These are phyloP conservation scores for Palythoa heliodiscus DNA, from an alignment of 92 coral and sea anemone genomes.

Conservation along the genomic window DNA sequence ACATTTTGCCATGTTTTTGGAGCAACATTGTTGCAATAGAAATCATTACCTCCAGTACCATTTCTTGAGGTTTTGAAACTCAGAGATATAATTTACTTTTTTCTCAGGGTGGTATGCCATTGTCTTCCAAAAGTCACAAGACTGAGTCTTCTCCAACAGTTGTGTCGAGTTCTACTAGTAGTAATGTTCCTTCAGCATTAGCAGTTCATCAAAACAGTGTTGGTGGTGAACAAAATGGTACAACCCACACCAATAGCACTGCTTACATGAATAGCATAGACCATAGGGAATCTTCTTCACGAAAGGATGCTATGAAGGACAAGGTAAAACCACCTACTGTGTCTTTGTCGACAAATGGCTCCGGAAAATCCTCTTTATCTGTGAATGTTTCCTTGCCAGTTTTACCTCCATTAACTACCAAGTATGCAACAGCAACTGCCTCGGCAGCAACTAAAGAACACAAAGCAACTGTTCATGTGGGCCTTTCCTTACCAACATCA, in stretches of 20 bases:
- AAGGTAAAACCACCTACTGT: conserved; percentile 65
- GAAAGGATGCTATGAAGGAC: conserved; percentile 50
- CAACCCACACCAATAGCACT: conserved; percentile 32
- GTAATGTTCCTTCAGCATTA: conserved; percentile 16
- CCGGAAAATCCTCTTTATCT: conserved; percentile 77
- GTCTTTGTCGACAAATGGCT: conserved; percentile 76
- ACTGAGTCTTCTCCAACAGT: conserved; percentile 50
- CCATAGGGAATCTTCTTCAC: conserved; percentile 32
- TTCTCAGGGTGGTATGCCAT: conserved; percentile 25
- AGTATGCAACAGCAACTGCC: conserved; percentile 81
- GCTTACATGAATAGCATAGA: conserved; percentile 31
- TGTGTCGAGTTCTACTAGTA: conserved; percentile 26
- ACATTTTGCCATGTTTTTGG: background rate
- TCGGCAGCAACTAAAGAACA: conserved; percentile 60
- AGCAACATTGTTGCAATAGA: no score
- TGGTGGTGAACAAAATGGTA: conserved; percentile 68
- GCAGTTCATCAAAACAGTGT: conserved; percentile 46
- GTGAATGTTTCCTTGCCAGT: conserved; percentile 77
- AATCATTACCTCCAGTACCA: no score
- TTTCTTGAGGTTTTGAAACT: no score
- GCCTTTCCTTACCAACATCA: conserved; percentile 52
- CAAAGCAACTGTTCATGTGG: conserved; percentile 61
- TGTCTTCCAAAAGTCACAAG: conserved; percentile 45
- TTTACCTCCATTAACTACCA: conserved; percentile 86
- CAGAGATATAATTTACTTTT: background rate